These are phyloP conservation scores for Chloroclystis v-ata DNA, from an alignment of 2,888 invertebrate genomes.

Conservation along the genomic window DNA sequence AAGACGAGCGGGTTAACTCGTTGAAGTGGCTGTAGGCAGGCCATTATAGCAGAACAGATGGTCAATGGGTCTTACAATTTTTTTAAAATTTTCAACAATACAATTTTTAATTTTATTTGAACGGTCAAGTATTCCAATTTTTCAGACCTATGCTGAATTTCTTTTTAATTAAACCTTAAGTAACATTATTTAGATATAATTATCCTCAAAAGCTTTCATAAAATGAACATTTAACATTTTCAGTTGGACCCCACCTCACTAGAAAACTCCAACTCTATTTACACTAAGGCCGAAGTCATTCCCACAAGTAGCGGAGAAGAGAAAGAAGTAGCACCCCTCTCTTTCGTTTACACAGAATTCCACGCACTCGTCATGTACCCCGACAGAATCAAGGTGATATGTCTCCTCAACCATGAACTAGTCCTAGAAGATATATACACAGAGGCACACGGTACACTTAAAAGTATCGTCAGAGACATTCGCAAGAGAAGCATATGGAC, in stretches of 20 bases:
- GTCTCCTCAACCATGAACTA: constrained; percentile 89
- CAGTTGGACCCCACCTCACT: constrained; percentile 73
- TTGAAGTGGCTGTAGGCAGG: no score
- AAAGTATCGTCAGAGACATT: constrained; percentile 89
- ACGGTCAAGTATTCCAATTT: no score
- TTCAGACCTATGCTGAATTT: no score
- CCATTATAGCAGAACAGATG: no score
- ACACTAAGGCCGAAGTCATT: constrained; percentile 65
- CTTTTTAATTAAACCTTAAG: no score
- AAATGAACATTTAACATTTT: constrained; percentile 12
- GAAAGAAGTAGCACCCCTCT: constrained; percentile 78
- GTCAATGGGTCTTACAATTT: no score
- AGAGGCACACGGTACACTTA: constrained; percentile 87
- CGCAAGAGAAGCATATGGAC: constrained; percentile 90
- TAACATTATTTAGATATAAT: no score
- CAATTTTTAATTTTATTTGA: no score
- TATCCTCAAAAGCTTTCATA: no score
- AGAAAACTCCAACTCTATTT: constrained; percentile 69
- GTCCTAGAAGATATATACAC: constrained; percentile 91
- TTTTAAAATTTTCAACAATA: no score
- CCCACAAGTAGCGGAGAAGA: constrained; percentile 52
- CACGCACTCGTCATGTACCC: constrained; percentile 91
- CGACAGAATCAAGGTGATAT: constrained; percentile 90
- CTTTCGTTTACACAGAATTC: constrained; percentile 92
- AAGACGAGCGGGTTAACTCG: no score